Conservation (phyloP, 2,797 vertebrate species). For the Eulemur mongoz region DNA sequence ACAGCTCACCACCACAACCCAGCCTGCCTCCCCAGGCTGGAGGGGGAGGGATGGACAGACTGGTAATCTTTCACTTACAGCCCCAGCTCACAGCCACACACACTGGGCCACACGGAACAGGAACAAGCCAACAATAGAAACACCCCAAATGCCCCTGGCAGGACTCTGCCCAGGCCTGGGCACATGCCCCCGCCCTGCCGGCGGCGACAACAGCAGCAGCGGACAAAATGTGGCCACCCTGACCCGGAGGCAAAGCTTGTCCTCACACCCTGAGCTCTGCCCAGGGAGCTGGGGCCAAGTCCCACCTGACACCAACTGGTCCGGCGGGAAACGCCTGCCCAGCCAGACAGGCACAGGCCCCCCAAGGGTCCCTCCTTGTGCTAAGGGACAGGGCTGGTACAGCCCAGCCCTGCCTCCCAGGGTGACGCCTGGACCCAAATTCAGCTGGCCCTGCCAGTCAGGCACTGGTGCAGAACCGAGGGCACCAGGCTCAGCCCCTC, state of each 20-base stretch:
- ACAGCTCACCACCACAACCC: conserved; percentile 30
- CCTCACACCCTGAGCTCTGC: conserved; percentile 79
- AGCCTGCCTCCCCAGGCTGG: background rate
- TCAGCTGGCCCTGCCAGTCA: conserved; percentile 82
- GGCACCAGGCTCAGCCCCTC: conserved; percentile 79
- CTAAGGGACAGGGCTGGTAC: conserved; percentile 71
- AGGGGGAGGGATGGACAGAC: background rate
- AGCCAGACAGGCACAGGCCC: conserved; percentile 77
- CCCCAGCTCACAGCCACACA: conserved; percentile 56
- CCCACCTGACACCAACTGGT: conserved; percentile 82
- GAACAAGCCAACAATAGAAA: conserved; percentile 78
- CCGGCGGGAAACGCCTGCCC: conserved; percentile 80
- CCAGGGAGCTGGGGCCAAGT: conserved; percentile 78
- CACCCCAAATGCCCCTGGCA: conserved; percentile 76
- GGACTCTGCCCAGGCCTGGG: conserved; percentile 70
- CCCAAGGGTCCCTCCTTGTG: conserved; percentile 77
- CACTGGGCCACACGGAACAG: conserved; percentile 64
- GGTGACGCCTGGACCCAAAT: conserved; percentile 78
- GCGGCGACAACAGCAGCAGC: conserved; percentile 41
- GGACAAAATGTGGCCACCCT: conserved; percentile 78
- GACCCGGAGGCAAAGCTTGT: conserved; percentile 80
- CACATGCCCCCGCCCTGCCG: conserved; percentile 64
- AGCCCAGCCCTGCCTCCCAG: conserved; percentile 76
- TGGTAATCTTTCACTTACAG: conserved; percentile 65
- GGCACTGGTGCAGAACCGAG: conserved; percentile 80